Percentiles rank a stretch among this genome's conserved stretches.
These are phyloP conservation scores for Meriones psammophilus DNA, from an alignment of 2,797 vertebrate genomes.

Conservation along the genomic window DNA sequence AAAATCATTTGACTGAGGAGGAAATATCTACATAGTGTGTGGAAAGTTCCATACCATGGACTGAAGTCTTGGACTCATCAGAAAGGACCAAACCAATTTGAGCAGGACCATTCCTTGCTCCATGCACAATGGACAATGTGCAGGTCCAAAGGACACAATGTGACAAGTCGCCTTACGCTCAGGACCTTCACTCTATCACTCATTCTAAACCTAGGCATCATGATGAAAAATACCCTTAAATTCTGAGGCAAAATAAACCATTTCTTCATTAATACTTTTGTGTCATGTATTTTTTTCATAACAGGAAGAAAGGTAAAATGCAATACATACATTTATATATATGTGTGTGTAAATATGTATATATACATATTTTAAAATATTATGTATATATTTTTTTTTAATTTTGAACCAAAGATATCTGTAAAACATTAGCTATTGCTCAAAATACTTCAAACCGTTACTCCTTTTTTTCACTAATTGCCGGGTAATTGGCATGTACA, in stretches of 20 bases:
- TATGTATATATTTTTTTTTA: background rate
- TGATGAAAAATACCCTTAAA: background rate
- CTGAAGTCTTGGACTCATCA: background rate
- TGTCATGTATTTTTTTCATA: background rate
- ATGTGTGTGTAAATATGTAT: background rate
- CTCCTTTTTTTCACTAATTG: constrained; percentile 55
- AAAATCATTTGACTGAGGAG: background rate
- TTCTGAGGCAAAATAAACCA: background rate
- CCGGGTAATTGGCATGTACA: constrained; percentile 39
- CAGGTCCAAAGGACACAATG: background rate
- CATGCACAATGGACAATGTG: too few relatives aligned
- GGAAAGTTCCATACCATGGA: rapidly evolving
- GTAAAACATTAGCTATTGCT: background rate
- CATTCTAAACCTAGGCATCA: too few relatives aligned
- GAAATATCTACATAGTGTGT: background rate
- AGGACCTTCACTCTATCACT: background rate
- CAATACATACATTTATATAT: background rate
- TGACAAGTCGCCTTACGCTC: background rate
- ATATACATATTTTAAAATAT: background rate
- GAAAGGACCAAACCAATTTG: background rate
- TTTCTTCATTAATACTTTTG: background rate
- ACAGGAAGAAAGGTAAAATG: background rate
- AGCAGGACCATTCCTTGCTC: background rate
- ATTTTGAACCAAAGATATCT: background rate
- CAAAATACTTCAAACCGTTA: background rate